Percentiles rank a stretch among this genome's conserved stretches.
phyloP scores from a whole-genome alignment of 2,888 invertebrate species.

The Troides aeacus region DNA sequence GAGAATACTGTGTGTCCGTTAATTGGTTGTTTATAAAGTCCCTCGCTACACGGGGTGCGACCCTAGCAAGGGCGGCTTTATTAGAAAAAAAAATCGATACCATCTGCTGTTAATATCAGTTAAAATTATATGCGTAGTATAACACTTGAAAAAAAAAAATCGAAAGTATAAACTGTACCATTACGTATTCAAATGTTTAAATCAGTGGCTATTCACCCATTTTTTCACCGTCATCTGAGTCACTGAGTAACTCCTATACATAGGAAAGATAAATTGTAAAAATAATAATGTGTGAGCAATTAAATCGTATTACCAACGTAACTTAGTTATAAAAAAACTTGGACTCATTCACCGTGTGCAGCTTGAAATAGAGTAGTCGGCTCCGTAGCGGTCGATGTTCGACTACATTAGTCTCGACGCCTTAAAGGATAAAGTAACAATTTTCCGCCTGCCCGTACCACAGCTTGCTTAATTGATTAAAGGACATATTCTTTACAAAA shows the following conservation, averaged over 20 bases:
- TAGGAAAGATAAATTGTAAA: too few relatives aligned
- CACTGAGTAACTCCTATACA: too few relatives aligned
- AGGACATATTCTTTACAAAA: constrained; percentile 23
- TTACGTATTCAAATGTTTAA: too few relatives aligned
- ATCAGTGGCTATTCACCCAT: too few relatives aligned
- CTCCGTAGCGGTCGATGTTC: neutral
- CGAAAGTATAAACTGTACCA: neutral
- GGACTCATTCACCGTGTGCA: neutral
- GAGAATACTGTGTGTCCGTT: neutral
- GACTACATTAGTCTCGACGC: neutral
- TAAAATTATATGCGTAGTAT: neutral
- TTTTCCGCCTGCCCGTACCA: constrained; percentile 8
- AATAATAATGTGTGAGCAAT: neutral
- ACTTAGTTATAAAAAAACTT: neutral
- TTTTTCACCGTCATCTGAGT: too few relatives aligned
- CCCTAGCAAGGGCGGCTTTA: neutral
- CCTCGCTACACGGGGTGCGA: neutral
- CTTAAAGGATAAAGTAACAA: constrained; percentile 19
- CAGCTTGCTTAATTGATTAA: constrained; percentile 16
- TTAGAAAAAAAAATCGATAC: neutral
- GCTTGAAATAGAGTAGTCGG: neutral
- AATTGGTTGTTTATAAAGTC: constrained; percentile 2
- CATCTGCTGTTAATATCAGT: neutral
- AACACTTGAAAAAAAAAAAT: neutral
- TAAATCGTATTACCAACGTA: neutral